These are phyloP conservation scores for Dasypogon diadema DNA, from an alignment of 2,888 invertebrate genomes.

Conservation along the genomic window DNA sequence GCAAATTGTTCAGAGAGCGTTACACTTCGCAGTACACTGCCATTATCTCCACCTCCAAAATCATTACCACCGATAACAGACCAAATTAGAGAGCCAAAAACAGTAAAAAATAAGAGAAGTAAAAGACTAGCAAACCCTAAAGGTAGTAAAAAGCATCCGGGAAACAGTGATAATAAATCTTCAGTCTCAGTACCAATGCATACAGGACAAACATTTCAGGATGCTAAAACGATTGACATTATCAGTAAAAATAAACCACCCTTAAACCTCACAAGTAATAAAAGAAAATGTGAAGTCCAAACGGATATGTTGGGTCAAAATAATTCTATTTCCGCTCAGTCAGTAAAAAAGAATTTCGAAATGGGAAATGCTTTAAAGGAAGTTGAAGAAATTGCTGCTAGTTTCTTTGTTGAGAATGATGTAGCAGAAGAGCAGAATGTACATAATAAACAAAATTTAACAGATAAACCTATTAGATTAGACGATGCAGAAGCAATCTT, in stretches of 20 bases:
- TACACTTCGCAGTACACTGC: constrained; percentile 1
- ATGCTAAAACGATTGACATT: constrained; percentile 3
- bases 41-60: background rate
- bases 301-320: too few species aligned
- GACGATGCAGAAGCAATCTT: constrained; percentile 49
- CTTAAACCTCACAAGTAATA: background rate
- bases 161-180: too few species aligned
- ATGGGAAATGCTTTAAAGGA: constrained; percentile 47
- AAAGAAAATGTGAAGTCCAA: background rate
- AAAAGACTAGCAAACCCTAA: background rate
- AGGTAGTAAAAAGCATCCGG: background rate
- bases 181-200: too few species aligned
- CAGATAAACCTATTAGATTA: constrained; percentile 50
- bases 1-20: background rate
- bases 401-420: constrained; percentile 57
- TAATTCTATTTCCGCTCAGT: too few species aligned
- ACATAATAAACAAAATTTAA: background rate
- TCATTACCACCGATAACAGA: background rate
- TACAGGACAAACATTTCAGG: background rate
- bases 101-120: constrained; percentile 18
- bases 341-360: background rate
- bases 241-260: constrained; percentile 4
- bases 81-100: background rate
- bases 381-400: constrained; percentile 59
- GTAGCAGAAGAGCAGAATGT: constrained; percentile 49